Base-by-base conservation (phyloP, 1,140 invertebrate genomes). In the Lepeophtheirus salmonis region DNA sequence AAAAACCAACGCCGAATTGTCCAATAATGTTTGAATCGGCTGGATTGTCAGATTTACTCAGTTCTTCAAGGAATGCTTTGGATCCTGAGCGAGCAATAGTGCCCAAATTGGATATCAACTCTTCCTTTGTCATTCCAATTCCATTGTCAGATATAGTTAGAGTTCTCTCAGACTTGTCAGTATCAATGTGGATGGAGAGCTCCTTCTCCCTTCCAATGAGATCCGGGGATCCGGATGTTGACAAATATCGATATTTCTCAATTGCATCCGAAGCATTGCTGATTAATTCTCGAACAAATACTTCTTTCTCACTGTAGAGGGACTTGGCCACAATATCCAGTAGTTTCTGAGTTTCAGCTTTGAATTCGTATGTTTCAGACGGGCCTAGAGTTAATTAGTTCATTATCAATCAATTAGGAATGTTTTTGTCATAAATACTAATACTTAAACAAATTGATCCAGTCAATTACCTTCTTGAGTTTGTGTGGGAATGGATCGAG, bases 1-100 rank as follows among this genome's bases (percentile, higher is more conserved):
- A 97, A 70, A 97, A 97, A 10, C 94, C 94, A 14, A 97, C 94
- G 63, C 92, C 94, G 77, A 97, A 97, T 69, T 97, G 90, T 3
- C 92, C 94, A 72, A 97, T 97, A 59, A 97, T 94, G 55, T 78
- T 77, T 23, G 78, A 74, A 25, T 77, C 73, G n/a, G 23, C 23
- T 2, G n/a, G 3, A 13, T 60, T 20, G 12, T 21, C 14, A 41
- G 18, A 13, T 16, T 50, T 3, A n/a, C 18, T 60, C 20, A 60
- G 56, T 50, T 60, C n/a, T 50, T 62, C 58, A 10, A 23, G 54
- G 60, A 68, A 70, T 69, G 87, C 86, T 69, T 94, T 95, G 0
- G 90, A 95, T 2, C 92, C 92, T 63, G 89, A 95, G 66, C 84
- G 78, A 2, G 92, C 92, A 70, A 97, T 97, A 14, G 89, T 91